A percentile compares a stretch with the other conserved stretches of the same genome.
These are phyloP conservation scores for Drosophila yakuba DNA, from an alignment of 1,140 invertebrate genomes.

Conservation along the genomic window DNA sequence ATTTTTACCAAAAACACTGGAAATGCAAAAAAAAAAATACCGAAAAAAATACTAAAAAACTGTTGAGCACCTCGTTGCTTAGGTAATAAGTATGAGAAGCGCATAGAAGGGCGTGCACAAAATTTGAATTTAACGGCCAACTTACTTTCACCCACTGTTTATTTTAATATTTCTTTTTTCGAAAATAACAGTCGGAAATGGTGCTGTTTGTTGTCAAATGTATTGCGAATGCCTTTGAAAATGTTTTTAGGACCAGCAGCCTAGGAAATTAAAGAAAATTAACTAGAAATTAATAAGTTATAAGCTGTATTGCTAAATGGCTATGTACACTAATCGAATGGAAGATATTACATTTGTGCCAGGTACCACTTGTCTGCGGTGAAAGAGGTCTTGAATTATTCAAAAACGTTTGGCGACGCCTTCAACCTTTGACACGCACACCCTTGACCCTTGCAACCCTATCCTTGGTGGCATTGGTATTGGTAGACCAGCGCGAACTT, in stretches of 20 bases:
- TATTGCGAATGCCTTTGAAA: too few species aligned
- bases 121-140: not conserved
- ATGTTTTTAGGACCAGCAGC: too few species aligned
- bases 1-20: not conserved
- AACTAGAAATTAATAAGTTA: not conserved
- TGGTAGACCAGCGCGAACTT: conserved; percentile 18
- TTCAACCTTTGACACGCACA: conserved; percentile 34
- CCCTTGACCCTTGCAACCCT: too few species aligned
- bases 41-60: not conserved
- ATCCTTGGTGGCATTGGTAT: not conserved
- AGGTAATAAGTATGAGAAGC: conserved; percentile 1
- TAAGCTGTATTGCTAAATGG: not conserved
- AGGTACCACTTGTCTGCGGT: not conserved
- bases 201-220: too few species aligned
- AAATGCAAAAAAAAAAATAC: too few species aligned
- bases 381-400: conserved; percentile 20
- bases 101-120: not conserved
- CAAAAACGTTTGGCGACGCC: conserved; percentile 23
- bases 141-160: not conserved
- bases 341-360: not conserved
- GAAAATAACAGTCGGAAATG: too few species aligned
- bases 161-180: too few species aligned
- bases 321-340: not conserved
- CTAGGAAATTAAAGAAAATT: not conserved
- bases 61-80: not conserved